These are phyloP conservation scores for Struthidea cinerea DNA, from an alignment of 2,113 vertebrate species.

Conservation along the genomic window DNA sequence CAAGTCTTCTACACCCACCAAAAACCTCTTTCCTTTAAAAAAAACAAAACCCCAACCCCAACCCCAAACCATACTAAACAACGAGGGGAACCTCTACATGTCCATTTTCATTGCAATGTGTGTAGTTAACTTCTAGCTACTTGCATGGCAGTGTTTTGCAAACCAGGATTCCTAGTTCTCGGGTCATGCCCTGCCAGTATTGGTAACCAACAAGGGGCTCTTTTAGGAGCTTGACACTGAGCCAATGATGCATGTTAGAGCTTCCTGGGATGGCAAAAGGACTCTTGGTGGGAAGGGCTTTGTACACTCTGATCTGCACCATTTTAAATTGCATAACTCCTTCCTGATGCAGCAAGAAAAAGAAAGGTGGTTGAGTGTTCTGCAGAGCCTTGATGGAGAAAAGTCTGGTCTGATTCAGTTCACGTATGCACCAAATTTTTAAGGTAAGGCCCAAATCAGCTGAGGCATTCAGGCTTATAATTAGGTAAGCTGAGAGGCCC, in stretches of 20 bases:
- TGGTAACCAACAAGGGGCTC: neutral
- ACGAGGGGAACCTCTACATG: neutral
- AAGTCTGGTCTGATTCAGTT: neutral
- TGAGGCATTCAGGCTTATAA: neutral
- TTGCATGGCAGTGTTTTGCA: neutral
- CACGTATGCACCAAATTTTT: neutral
- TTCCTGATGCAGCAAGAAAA: neutral
- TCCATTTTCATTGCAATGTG: neutral
- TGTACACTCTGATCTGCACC: neutral
- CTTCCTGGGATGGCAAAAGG: neutral
- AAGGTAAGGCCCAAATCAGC: neutral
- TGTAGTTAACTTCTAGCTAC: neutral
- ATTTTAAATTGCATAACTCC: neutral
- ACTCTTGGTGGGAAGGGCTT: neutral
- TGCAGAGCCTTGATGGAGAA: neutral
- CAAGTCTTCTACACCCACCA: neutral
- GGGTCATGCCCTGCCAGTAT: neutral
- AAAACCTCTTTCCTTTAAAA: neutral
- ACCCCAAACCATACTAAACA: neutral
- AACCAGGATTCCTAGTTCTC: neutral
- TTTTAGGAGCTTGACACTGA: neutral
- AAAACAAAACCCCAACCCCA: neutral
- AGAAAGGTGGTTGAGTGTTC: neutral
- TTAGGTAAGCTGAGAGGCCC: neutral
- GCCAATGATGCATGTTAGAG: neutral